Conservation (phyloP, 2,888 invertebrate genomes). For the Catocala nupta region DNA sequence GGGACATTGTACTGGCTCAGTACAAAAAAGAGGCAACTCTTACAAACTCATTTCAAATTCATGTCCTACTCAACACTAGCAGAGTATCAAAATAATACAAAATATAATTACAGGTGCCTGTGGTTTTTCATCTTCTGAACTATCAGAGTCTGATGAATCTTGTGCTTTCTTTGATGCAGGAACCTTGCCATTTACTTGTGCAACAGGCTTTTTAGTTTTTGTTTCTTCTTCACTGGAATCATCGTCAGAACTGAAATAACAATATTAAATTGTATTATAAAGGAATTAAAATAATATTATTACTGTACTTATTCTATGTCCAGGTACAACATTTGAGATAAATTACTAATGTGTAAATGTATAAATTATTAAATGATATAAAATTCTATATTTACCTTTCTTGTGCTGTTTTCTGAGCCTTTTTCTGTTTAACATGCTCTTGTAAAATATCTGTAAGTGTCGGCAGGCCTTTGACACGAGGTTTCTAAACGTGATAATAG, state of each 20-base stretch:
- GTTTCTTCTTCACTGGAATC: conserved; percentile 68
- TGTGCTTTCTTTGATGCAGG: conserved; percentile 66
- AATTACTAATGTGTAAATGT: neutral
- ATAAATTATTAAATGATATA: neutral
- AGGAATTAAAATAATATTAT: neutral
- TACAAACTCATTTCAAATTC: too few species aligned
- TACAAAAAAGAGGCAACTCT: too few species aligned
- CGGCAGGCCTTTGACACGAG: conserved; percentile 89
- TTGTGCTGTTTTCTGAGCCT: conserved; percentile 39
- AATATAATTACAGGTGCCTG: conserved; percentile 54
- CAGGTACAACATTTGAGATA: too few species aligned
- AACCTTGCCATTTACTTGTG: conserved; percentile 70
- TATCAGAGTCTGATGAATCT: conserved; percentile 77
- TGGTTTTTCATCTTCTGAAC: conserved; percentile 75
- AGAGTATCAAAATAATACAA: conserved; percentile 6
- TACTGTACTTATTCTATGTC: too few species aligned
- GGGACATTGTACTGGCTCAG: too few species aligned
- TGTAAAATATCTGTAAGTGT: conserved; percentile 87
- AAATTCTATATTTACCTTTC: conserved; percentile 12
- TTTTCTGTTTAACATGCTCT: conserved; percentile 37
- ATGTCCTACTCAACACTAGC: too few species aligned
- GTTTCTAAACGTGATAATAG: conserved; percentile 78
- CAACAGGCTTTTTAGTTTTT: conserved; percentile 58
- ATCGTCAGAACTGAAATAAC: conserved; percentile 37
- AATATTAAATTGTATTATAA: neutral